A percentile compares a stretch with the other conserved stretches of the same genome.
phyloP scores from a whole-genome alignment of 2,797 vertebrate genomes.

The Fundulus diaphanus region DNA sequence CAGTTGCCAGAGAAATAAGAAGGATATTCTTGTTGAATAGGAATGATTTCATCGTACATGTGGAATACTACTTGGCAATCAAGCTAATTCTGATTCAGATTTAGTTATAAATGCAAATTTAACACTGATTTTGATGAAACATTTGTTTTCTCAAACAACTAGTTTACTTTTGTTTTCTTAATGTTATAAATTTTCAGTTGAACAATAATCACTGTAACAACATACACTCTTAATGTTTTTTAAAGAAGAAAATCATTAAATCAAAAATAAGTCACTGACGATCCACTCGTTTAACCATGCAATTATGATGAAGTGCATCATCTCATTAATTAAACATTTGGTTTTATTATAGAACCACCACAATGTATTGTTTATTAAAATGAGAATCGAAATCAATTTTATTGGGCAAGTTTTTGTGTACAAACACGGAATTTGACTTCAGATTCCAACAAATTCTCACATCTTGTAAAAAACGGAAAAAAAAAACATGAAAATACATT shows the following conservation, averaged over 20 bases:
- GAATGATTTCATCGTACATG: too few species aligned
- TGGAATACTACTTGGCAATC: too few species aligned
- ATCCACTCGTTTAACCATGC: background rate
- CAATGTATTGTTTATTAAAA: background rate
- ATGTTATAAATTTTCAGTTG: background rate
- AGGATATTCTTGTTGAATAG: background rate
- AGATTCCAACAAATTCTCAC: too few species aligned
- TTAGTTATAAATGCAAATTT: background rate
- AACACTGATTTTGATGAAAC: background rate
- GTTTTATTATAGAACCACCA: background rate
- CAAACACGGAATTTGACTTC: too few species aligned
- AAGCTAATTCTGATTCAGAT: too few species aligned
- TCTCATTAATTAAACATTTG: background rate
- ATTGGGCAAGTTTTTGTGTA: too few species aligned
- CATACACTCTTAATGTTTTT: background rate
- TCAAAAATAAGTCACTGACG: background rate
- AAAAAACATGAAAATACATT: too few species aligned
- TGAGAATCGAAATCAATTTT: too few species aligned
- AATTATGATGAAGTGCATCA: background rate
- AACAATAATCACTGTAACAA: background rate
- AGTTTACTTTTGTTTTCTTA: background rate
- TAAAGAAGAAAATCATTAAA: background rate
- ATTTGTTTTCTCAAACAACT: background rate
- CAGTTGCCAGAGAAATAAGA: too few species aligned
- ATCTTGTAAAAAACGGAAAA: too few species aligned